Conservation (phyloP, 1,140 invertebrate species). For the Eulimnadia texana region DNA sequence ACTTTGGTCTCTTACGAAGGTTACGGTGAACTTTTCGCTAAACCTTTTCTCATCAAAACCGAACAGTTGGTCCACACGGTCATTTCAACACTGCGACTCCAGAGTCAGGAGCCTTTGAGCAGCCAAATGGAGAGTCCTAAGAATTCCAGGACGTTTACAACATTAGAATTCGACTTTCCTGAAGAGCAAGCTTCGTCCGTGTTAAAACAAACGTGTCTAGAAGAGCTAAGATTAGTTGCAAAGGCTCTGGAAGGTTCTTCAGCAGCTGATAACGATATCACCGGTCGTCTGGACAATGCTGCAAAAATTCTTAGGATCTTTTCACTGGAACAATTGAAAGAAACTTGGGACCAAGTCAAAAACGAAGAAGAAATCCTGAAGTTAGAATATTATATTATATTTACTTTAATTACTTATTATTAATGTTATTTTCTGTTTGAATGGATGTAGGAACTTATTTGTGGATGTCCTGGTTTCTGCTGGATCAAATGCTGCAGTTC, state of each 20-base stretch:
- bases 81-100: not conserved
- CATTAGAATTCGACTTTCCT: not conserved
- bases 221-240: not conserved
- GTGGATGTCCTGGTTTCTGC: not conserved
- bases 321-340: not conserved
- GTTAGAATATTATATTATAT: not conserved
- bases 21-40: not conserved
- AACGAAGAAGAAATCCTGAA: not conserved
- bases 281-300: not conserved
- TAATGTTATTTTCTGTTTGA: not conserved
- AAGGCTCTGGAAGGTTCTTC: not conserved
- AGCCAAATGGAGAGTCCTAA: not conserved
- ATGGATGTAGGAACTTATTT: not conserved
- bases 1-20: slow-evolving; percentile 1
- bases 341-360: not conserved
- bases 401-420: not conserved
- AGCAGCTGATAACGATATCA: not conserved
- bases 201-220: not conserved
- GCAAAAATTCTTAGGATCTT: not conserved
- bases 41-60: not conserved
- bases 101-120: not conserved
- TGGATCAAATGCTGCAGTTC: not conserved
- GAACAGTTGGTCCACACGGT: not conserved
- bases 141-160: not conserved
- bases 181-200: not conserved